Conservation (phyloP, 2,113 vertebrate species). For the Chionodraco myersi region DNA sequence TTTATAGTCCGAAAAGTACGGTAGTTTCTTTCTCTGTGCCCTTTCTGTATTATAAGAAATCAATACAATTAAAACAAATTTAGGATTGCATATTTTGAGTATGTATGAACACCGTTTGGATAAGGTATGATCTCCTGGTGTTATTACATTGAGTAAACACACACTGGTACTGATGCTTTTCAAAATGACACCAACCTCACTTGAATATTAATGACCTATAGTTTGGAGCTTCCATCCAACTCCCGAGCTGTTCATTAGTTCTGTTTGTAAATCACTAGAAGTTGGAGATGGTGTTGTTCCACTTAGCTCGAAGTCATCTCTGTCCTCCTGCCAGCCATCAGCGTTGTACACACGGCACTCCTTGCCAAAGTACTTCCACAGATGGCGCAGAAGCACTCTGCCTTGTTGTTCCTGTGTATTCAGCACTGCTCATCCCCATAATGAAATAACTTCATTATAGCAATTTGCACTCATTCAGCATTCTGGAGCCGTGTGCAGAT, state of each 20-base stretch:
- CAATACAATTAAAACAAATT: too few relatives aligned
- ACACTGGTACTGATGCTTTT: background rate
- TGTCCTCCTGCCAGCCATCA: constrained; percentile 63
- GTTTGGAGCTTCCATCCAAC: constrained; percentile 5
- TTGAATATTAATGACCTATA: constrained; percentile 8
- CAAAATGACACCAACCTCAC: background rate
- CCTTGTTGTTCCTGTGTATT: constrained; percentile 80
- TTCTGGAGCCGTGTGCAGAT: constrained; percentile 67
- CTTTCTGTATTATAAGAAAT: too few relatives aligned
- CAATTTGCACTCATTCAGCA: constrained; percentile 78
- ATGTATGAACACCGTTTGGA: background rate
- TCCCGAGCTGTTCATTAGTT: constrained; percentile 15
- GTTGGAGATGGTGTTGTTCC: constrained; percentile 51
- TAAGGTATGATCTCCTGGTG: background rate
- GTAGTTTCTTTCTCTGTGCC: background rate
- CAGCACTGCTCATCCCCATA: constrained; percentile 77
- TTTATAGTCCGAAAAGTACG: too few relatives aligned
- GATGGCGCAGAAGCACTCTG: constrained; percentile 76
- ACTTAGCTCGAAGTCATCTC: constrained; percentile 62
- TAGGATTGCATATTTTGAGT: background rate
- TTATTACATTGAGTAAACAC: background rate
- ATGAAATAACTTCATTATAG: constrained; percentile 82
- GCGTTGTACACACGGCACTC: constrained; percentile 71
- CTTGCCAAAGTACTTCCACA: constrained; percentile 76
- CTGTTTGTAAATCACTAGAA: constrained; percentile 50